Percentiles rank a stretch among this genome's conserved stretches.
phyloP scores from a whole-genome alignment of 2,888 invertebrate species.

The Amiota mariae region DNA sequence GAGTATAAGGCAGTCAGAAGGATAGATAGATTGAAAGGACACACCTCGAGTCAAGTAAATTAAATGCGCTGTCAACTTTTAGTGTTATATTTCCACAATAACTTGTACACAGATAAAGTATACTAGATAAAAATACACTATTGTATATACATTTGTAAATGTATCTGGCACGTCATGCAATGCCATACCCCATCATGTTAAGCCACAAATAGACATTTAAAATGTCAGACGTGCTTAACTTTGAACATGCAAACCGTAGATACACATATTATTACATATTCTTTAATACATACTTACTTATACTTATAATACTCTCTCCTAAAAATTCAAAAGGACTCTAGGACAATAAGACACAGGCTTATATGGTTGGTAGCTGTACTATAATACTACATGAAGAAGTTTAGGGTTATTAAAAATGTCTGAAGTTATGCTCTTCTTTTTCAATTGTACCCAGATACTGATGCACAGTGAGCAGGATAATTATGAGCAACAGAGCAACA shows the following conservation, averaged over 20 bases:
- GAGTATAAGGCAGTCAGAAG: constrained; percentile 42
- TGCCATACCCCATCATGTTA: neutral
- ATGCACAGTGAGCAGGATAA: constrained; percentile 11
- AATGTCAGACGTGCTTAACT: constrained; percentile 36
- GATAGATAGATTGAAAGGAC: constrained; percentile 26
- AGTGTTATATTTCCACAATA: neutral
- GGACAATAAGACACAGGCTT: neutral
- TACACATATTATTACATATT: no score
- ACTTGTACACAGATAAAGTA: neutral
- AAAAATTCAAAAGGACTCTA: neutral
- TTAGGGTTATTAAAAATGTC: constrained; percentile 44
- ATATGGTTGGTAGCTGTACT: neutral
- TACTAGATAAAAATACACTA: no score
- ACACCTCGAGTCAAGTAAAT: constrained; percentile 23
- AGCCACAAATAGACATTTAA: constrained; percentile 24
- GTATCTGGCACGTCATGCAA: no score
- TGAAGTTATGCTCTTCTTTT: constrained; percentile 50
- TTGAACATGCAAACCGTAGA: constrained; percentile 50
- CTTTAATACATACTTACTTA: neutral
- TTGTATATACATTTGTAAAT: no score
- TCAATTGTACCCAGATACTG: constrained; percentile 6
- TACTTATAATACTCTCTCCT: no score
- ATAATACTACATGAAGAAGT: no score
- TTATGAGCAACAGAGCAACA: neutral
- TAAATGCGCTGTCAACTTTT: constrained; percentile 1